Evolutionary conservation across 2,797 vertebrate species (phyloP).

Genomic region (Chrosomus eos): DNA sequence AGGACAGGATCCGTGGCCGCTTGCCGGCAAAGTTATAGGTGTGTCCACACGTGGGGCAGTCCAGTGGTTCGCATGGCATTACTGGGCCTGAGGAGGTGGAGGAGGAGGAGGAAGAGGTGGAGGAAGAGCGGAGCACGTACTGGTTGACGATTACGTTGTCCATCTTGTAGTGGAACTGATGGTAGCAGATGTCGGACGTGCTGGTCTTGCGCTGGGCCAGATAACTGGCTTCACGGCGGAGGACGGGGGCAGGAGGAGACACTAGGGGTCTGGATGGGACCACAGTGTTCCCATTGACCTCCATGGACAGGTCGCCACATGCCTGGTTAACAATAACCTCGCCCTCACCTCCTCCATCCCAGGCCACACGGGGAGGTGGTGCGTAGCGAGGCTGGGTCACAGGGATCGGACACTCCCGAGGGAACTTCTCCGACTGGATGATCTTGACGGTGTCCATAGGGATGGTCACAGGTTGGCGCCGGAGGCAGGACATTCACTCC

Average conservation of each 20-base stretch:
- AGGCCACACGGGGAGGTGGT: conserved; percentile 89
- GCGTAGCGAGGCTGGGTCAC: conserved; percentile 86
- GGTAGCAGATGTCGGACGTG: conserved; percentile 90
- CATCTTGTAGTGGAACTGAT: conserved; percentile 94
- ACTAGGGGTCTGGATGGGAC: conserved; percentile 73
- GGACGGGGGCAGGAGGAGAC: conserved; percentile 75
- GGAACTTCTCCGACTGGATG: conserved; percentile 97
- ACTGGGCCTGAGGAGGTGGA: conserved; percentile 78
- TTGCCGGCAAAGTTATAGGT: conserved; percentile 95
- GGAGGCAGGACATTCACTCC: conserved; percentile 93
- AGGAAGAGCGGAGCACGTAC: conserved; percentile 89
- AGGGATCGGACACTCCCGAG: conserved; percentile 86
- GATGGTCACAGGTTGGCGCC: conserved; percentile 95
- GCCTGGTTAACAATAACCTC: conserved; percentile 98
- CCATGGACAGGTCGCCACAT: conserved; percentile 90
- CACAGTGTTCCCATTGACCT: conserved; percentile 72
- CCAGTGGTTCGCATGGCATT: conserved; percentile 91
- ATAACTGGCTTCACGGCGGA: conserved; percentile 77
- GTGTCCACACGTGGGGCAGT: conserved; percentile 97
- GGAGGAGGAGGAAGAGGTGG: conserved; percentile 72
- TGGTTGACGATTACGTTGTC: conserved; percentile 98
- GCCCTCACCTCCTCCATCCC: conserved; percentile 92
- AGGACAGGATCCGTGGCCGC: conserved; percentile 95
- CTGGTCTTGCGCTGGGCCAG: conserved; percentile 81
- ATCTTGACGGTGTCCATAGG: conserved; percentile 99